Evolutionary conservation across 2,113 vertebrate species (phyloP).

Genomic region (Ancistrus triradiatus): DNA sequence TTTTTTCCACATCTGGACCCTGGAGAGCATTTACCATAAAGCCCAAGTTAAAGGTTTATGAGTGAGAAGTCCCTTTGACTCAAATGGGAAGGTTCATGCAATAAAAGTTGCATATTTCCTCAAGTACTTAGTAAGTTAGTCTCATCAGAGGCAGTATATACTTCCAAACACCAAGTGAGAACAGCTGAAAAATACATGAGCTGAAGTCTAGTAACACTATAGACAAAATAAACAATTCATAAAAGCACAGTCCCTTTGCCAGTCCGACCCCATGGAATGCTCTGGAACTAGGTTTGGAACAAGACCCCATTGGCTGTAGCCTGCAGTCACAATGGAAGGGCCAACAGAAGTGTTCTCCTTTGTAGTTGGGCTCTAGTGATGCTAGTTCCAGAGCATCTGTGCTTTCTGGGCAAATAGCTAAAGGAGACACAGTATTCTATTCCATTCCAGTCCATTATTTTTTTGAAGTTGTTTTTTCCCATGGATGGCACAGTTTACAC

Average conservation of each 20-base stretch:
- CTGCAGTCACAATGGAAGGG: conserved; percentile 13
- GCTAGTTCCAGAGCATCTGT: conserved; percentile 48
- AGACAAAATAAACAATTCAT: neutral
- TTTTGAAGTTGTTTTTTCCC: conserved; percentile 28
- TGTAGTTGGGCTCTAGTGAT: conserved; percentile 42
- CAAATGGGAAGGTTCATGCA: too few species aligned
- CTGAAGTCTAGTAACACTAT: too few species aligned
- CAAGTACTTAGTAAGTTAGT: too few species aligned
- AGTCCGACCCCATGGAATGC: conserved; percentile 27
- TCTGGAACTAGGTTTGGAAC: conserved; percentile 36
- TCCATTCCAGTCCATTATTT: conserved; percentile 43
- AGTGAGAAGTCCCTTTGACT: too few species aligned
- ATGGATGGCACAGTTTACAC: conserved; percentile 15
- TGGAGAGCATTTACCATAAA: too few species aligned
- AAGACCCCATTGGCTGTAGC: conserved; percentile 27
- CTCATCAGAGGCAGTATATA: neutral
- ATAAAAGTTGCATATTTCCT: too few species aligned
- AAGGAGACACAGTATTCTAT: conserved; percentile 31
- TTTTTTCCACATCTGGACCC: too few species aligned
- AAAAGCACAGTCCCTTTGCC: conserved; percentile 11
- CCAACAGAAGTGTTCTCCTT: conserved; percentile 36
- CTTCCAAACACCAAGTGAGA: neutral
- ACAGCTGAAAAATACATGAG: neutral
- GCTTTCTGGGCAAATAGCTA: conserved; percentile 47
- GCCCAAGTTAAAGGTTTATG: too few species aligned